A percentile compares a stretch with the other conserved stretches of the same genome.
phyloP scores from a whole-genome alignment of 2,888 invertebrate species.

The Trissolcus japonicus region DNA sequence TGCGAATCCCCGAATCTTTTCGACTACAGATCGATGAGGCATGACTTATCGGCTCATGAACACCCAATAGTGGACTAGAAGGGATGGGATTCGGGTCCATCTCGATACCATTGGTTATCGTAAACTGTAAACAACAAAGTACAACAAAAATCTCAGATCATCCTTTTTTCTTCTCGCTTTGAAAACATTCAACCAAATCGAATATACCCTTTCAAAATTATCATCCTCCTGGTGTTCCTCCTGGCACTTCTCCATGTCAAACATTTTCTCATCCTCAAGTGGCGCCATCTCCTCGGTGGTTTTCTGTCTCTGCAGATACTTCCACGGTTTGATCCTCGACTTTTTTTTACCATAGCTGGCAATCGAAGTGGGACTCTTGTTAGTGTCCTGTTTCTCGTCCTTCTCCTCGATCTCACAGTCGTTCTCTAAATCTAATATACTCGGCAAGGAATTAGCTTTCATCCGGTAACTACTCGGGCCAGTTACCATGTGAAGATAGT shows the following conservation, averaged over 20 bases:
- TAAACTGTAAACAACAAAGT: conserved; percentile 57
- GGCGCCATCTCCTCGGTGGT: conserved; percentile 74
- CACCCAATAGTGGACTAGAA: conserved; percentile 72
- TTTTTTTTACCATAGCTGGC: conserved; percentile 72
- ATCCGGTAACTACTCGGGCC: conserved; percentile 70
- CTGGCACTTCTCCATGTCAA: conserved; percentile 35
- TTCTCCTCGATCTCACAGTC: conserved; percentile 78
- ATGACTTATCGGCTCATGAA: conserved; percentile 82
- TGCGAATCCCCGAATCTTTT: conserved; percentile 92
- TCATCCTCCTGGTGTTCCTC: conserved; percentile 36
- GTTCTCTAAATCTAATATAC: conserved; percentile 87
- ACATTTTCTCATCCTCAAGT: conserved; percentile 63
- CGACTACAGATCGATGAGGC: conserved; percentile 88
- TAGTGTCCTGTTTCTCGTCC: conserved; percentile 78
- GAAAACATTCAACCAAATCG: neutral
- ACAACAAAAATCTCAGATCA: neutral
- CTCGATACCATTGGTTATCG: conserved; percentile 68
- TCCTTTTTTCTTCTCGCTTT: neutral
- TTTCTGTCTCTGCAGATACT: conserved; percentile 71
- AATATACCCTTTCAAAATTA: conserved; percentile 17
- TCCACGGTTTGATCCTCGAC: conserved; percentile 69
- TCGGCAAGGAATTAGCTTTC: conserved; percentile 88
- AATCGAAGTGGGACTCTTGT: conserved; percentile 83
- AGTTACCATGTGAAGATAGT: conserved; percentile 74
- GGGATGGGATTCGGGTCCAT: conserved; percentile 74